phyloP scores from a whole-genome alignment of 2,113 vertebrate species.

The Aspiorhynchus laticeps region DNA sequence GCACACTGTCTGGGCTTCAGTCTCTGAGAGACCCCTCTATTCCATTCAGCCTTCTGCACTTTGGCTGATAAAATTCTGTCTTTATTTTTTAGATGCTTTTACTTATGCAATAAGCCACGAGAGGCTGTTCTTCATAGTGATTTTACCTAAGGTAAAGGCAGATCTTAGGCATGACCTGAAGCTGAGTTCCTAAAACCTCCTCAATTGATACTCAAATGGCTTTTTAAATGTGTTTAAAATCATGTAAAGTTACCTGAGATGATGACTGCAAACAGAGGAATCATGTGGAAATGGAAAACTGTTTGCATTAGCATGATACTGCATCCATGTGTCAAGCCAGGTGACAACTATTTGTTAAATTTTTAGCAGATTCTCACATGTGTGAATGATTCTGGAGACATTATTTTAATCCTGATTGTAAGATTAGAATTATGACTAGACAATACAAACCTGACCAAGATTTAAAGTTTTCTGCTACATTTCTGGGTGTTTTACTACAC shows the following conservation, averaged over 20 bases:
- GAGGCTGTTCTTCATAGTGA: background rate
- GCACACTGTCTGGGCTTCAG: background rate
- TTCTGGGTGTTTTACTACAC: too few relatives aligned
- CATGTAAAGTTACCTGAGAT: background rate
- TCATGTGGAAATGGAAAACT: background rate
- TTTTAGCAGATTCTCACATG: too few relatives aligned
- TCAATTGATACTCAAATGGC: background rate
- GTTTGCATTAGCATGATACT: background rate
- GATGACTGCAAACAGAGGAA: background rate
- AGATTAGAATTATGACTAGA: too few relatives aligned
- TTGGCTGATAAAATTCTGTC: background rate
- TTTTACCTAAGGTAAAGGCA: background rate
- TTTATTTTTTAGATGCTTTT: conserved; percentile 4
- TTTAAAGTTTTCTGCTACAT: too few relatives aligned
- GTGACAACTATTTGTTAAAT: too few relatives aligned
- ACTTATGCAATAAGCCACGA: background rate
- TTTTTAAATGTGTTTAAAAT: background rate
- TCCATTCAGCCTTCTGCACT: background rate
- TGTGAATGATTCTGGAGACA: too few relatives aligned
- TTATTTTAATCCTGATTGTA: too few relatives aligned
- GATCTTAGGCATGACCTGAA: background rate
- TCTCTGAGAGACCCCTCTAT: background rate
- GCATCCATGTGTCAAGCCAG: background rate
- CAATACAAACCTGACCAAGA: too few relatives aligned
- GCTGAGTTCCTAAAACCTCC: background rate